Evolutionary conservation across 2,113 vertebrate genomes (phyloP), one percentile per base, ranked within the genome.

Genomic region (Gobiocypris rarus): DNA sequence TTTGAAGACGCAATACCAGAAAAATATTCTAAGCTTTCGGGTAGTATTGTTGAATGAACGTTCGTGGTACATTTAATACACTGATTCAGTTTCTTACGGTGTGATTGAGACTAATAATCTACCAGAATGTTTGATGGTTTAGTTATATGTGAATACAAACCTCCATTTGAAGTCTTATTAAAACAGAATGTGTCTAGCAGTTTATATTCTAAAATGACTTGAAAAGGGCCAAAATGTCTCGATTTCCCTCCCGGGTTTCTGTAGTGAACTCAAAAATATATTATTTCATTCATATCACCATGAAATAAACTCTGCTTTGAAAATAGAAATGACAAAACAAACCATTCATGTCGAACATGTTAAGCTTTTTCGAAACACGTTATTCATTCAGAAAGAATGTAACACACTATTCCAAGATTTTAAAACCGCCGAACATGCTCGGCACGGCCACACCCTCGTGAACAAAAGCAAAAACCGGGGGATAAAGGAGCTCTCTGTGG

Each of bases 1-100:
- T 84, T 67, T 45, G 82, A 82, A 83, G 75, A 85, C 81, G 86
- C 81, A 56, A 71, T 85, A 85, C 75, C 77, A 85, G 84, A 79
- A 85, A 87, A 82, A 70, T 70, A 70, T 70, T 48, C n/a, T 19
- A 63, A 63, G 41, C 77, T 45, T 79, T 38, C 22, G 80, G 65
- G 65, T 82, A 59, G 84, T 63, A 75, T 82, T 83, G 58, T 69
- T 85, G 5, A 17, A 61, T 83, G 67, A 63, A 26, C 76, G 76
- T 76, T 71, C 34, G 87, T 86, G 82, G 71, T 71, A 59, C 48
- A 75, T 87, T 82, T 34, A 69, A 69, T 84, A 77, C 82, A 65
- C 79, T 73, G 80, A 69, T 45, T 71, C 11, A 34, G 50, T 67
- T 74, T 85, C 17, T 76, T 81, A 81, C 48, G 19, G 81, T 70